Evolutionary conservation across 2,797 vertebrate species (phyloP).

Genomic region (Moxostoma hubbsi): DNA sequence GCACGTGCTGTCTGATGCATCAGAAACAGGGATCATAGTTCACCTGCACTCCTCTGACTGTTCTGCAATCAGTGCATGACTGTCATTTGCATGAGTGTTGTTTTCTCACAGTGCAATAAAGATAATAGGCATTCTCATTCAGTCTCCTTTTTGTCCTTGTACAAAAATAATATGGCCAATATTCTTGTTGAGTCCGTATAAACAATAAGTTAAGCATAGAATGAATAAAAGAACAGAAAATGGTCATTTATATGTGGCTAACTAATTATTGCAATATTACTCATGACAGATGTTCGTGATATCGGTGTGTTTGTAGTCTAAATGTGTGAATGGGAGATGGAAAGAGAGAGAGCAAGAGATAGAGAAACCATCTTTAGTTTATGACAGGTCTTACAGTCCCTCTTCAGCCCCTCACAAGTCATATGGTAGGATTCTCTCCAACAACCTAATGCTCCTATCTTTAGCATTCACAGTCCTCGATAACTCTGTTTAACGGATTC

Average conservation of each 20-base stretch:
- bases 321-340: constrained; percentile 5
- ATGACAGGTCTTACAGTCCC: constrained; percentile 67
- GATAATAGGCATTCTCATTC: constrained; percentile 40
- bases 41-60: constrained; percentile 7
- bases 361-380: constrained; percentile 69
- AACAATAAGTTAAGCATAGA: not conserved
- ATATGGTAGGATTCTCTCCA: constrained; percentile 66
- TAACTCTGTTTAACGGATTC: constrained; percentile 50
- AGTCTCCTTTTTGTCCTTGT: constrained; percentile 41
- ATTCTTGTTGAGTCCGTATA: constrained; percentile 13
- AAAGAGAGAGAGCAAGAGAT: not conserved
- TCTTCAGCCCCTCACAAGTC: constrained; percentile 64
- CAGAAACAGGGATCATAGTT: constrained; percentile 16
- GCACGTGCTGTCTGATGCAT: not conserved
- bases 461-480: constrained; percentile 68
- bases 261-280: constrained; percentile 59
- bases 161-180: constrained; percentile 57
- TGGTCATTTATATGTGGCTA: constrained; percentile 27
- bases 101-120: constrained; percentile 44
- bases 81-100: constrained; percentile 14
- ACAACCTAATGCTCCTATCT: constrained; percentile 68
- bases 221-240: not conserved
- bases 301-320: constrained; percentile 27
- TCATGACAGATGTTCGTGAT: constrained; percentile 44
- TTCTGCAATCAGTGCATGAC: constrained; percentile 5